Base-by-base conservation (phyloP, 2,797 vertebrate species). In the Falco biarmicus region DNA sequence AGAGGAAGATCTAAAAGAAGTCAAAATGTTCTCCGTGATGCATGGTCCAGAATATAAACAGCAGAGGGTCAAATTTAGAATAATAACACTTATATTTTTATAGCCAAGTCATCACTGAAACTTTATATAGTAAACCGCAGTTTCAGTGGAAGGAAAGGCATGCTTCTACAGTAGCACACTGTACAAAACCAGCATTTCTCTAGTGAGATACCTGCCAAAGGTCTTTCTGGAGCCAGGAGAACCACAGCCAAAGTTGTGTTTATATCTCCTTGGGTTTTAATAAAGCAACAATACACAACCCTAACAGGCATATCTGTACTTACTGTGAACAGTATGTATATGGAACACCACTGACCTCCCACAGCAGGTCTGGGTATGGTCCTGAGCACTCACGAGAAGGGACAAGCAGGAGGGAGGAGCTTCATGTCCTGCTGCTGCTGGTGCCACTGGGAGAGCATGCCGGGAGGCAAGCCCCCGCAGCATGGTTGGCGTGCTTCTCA, bases 401-500 rank as follows among this genome's bases (percentile, higher is more conserved):
- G 25, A 31, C 2, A 90, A 68, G 48, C 37, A 50, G 39, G 39
- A 66, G 48, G 45, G 47, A 65, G 74, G 39, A 41, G 24, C 29
- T 59, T 13, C 22, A 13, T 10, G 8, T 74, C 28, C n/a, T 1
- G 0, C n/a, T 80, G 56, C 57, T 75, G 34, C 29, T 69, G 24
- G 15, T 71, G 25, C 18, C 32, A 29, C 4, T 47, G 53, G 66
- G 68, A 83, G 37, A 77, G 24, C 0, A 0, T 9, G 34, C 5
- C 10, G 32, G 28, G 29, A 87, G 17, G 26, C 31, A 89, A 89
- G 73, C 7, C 8, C 29, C 8, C 31, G 37, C 0, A 1, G 34
- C 26, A 64, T 8, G 6, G 54, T 1, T 84, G 74, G 21, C 60
- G 53, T 48, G 17, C 60, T 75, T 24, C 79, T 83, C 61, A 64